Percentiles rank a stretch among this genome's conserved stretches.
Conservation (phyloP, 2,113 vertebrate species). For the Ctenomys sociabilis region DNA sequence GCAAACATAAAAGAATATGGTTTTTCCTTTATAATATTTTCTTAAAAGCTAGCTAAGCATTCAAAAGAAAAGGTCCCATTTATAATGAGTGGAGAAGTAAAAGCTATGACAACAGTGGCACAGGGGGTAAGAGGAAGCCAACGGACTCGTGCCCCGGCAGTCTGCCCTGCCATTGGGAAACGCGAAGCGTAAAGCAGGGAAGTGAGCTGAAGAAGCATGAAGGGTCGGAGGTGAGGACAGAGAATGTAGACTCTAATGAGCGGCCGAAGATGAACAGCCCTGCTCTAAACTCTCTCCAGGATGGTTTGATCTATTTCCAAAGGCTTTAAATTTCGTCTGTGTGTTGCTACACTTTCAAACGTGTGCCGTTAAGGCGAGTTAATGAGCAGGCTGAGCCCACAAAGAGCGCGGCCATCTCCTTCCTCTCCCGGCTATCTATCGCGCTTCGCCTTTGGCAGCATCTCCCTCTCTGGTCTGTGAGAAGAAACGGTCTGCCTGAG, state of each 20-base stretch:
- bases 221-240: background rate
- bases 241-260: background rate
- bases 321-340: background rate
- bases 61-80: conserved; percentile 5
- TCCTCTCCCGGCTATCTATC: background rate
- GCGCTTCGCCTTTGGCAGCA: background rate
- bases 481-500: background rate
- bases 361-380: background rate
- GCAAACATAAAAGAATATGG: background rate
- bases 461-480: background rate
- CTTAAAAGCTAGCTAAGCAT: background rate
- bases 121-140: no score
- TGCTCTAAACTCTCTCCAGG: background rate
- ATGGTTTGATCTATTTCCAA: background rate
- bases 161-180: background rate
- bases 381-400: background rate
- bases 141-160: fast-evolving
- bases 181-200: background rate
- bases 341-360: background rate
- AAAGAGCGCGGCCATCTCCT: background rate
- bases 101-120: background rate
- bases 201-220: background rate
- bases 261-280: background rate
- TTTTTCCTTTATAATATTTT: background rate
- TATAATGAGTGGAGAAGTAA: background rate